Evolutionary conservation across 1,140 invertebrate species (phyloP).

Genomic region (Cydia strobilella): DNA sequence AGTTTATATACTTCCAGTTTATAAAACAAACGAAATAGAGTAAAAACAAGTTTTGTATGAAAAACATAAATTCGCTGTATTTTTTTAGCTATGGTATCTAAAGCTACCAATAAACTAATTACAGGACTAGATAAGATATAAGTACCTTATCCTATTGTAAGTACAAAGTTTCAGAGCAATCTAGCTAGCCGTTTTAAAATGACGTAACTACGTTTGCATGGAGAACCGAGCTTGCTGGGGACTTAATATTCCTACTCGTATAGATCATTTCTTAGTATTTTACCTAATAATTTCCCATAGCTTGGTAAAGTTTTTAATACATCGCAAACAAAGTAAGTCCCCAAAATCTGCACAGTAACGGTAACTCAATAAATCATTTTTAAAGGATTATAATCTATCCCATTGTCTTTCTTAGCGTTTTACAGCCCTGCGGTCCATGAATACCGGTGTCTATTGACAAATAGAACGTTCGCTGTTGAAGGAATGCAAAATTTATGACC

Average conservation of each 20-base stretch:
- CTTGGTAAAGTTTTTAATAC: not conserved
- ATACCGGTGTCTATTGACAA: slow-evolving; percentile 42
- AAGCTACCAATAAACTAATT: too few relatives aligned
- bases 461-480: slow-evolving; percentile 42
- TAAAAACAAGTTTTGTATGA: too few relatives aligned
- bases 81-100: too few relatives aligned
- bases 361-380: slow-evolving; percentile 54
- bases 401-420: slow-evolving; percentile 50
- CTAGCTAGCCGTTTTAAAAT: too few relatives aligned
- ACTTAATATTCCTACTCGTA: slow-evolving; percentile 21
- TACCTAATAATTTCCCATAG: not conserved
- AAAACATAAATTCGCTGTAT: too few relatives aligned
- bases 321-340: slow-evolving; percentile 9
- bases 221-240: too few relatives aligned
- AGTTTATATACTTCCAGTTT: too few relatives aligned
- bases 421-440: slow-evolving; percentile 45
- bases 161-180: too few relatives aligned
- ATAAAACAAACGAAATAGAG: too few relatives aligned
- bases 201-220: too few relatives aligned
- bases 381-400: slow-evolving; percentile 57
- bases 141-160: too few relatives aligned
- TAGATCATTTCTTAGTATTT: slow-evolving; percentile 4
- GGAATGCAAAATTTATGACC: slow-evolving; percentile 55
- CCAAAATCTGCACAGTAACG: slow-evolving; percentile 37
- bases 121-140: too few relatives aligned